Evolutionary conservation across 2,888 invertebrate genomes (phyloP).

Genomic region (Biston stratarius): DNA sequence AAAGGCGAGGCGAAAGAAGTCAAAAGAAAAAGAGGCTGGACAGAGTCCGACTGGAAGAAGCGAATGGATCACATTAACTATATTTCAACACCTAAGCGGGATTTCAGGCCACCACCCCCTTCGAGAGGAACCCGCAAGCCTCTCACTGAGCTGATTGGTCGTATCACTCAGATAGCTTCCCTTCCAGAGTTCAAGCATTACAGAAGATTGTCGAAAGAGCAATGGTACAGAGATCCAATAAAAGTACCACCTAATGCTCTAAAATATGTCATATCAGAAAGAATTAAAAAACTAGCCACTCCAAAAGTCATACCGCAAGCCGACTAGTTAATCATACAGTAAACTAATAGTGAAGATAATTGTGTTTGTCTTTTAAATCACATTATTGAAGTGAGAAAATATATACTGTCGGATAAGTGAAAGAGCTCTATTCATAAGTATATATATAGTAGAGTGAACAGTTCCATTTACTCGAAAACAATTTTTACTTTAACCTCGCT

Average conservation of each 20-base stretch:
- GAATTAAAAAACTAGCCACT: conserved; percentile 11
- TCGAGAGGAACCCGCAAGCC: conserved; percentile 27
- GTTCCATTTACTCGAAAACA: background rate
- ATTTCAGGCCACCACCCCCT: conserved; percentile 54
- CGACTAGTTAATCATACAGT: background rate
- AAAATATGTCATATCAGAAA: conserved; percentile 18
- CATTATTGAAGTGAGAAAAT: background rate
- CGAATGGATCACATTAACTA: conserved; percentile 75
- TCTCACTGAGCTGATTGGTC: background rate
- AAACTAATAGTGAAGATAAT: background rate
- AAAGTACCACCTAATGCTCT: conserved; percentile 48
- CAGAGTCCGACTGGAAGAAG: conserved; percentile 75
- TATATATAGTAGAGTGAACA: conserved; percentile 4
- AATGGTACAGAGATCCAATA: conserved; percentile 57
- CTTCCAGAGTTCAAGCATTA: conserved; percentile 57
- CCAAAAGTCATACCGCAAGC: conserved; percentile 4
- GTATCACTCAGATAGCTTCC: conserved; percentile 4
- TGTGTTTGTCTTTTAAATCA: background rate
- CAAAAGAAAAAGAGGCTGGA: conserved; percentile 70
- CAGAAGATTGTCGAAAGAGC: conserved; percentile 55
- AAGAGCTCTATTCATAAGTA: conserved; percentile 2
- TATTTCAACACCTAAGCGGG: conserved; percentile 65
- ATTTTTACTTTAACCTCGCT: background rate
- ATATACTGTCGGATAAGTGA: background rate
- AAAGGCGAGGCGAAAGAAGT: conserved; percentile 63